Percentiles rank a stretch among this genome's conserved stretches.
These are phyloP conservation scores for Myotis findleyi DNA, from an alignment of 2,797 vertebrate genomes.

Conservation along the genomic window DNA sequence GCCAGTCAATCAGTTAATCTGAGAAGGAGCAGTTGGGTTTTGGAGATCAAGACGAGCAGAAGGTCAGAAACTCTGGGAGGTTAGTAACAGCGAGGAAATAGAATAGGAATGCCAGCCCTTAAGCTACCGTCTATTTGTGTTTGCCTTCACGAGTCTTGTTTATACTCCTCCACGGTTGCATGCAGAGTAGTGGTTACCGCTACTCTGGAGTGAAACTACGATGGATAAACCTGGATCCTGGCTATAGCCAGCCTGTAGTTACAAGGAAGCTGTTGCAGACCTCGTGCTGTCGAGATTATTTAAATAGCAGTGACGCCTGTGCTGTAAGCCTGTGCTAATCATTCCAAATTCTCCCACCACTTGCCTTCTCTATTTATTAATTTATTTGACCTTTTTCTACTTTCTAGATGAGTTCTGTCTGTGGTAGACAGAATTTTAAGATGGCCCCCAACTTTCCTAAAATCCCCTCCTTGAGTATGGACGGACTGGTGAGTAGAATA, in stretches of 20 bases:
- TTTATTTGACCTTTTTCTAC: background rate
- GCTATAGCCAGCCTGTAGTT: background rate
- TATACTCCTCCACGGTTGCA: background rate
- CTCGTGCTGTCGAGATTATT: background rate
- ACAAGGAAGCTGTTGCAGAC: background rate
- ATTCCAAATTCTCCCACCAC: background rate
- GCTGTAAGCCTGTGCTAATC: background rate
- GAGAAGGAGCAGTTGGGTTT: constrained; percentile 40
- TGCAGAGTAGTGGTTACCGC: fast-evolving
- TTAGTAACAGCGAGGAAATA: background rate
- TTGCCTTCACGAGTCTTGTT: background rate
- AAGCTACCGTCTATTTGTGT: background rate
- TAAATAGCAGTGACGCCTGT: background rate
- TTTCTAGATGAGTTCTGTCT: background rate
- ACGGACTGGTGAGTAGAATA: no score
- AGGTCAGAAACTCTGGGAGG: constrained; percentile 23
- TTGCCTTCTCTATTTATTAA: background rate
- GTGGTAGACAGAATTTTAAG: background rate
- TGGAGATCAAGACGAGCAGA: background rate
- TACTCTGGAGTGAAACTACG: background rate
- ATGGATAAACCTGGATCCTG: background rate
- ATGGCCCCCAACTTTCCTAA: background rate
- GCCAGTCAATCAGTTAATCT: constrained; percentile 22
- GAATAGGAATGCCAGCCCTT: background rate
- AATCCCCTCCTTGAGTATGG: background rate